A percentile compares a stretch with the other conserved stretches of the same genome.
Evolutionary conservation across 2,888 invertebrate species (phyloP).

Genomic region (Cryptophagus acutangulus): DNA sequence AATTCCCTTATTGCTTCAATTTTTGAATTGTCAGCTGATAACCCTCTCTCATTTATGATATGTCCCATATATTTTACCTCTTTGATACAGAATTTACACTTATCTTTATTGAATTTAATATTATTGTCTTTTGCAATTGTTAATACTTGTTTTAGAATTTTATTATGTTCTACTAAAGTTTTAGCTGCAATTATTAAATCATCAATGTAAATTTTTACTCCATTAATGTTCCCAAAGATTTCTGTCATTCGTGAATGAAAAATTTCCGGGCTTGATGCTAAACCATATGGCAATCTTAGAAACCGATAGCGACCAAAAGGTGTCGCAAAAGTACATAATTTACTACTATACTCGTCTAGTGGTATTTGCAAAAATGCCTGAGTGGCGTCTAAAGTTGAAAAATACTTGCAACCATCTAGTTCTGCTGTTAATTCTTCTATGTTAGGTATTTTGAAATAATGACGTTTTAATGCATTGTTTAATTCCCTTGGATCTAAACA

Average conservation of each 20-base stretch:
- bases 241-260: constrained; percentile 26
- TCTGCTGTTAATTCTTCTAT: too few relatives aligned
- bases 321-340: constrained; percentile 23
- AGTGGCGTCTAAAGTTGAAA: constrained; percentile 13
- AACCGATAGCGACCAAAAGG: constrained; percentile 27
- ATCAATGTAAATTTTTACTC: constrained; percentile 23
- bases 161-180: constrained; percentile 23
- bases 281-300: constrained; percentile 26
- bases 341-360: constrained; percentile 17
- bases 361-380: constrained; percentile 14
- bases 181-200: constrained; percentile 24
- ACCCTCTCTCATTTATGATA: constrained; percentile 22
- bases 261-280: constrained; percentile 25
- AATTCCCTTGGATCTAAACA: constrained; percentile 22
- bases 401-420: too few relatives aligned
- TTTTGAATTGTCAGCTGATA: too few relatives aligned
- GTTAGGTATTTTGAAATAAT: constrained; percentile 21
- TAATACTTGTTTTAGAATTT: constrained; percentile 19
- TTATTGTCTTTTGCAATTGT: constrained; percentile 16
- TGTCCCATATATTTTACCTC: constrained; percentile 30
- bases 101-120: constrained; percentile 24
- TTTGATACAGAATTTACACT: constrained; percentile 22
- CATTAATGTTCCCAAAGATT: constrained; percentile 14
- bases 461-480: constrained; percentile 21
- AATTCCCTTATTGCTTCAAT: too few relatives aligned